phyloP scores from a whole-genome alignment of 1,140 invertebrate species.

The Aporrectodea caliginosa region DNA sequence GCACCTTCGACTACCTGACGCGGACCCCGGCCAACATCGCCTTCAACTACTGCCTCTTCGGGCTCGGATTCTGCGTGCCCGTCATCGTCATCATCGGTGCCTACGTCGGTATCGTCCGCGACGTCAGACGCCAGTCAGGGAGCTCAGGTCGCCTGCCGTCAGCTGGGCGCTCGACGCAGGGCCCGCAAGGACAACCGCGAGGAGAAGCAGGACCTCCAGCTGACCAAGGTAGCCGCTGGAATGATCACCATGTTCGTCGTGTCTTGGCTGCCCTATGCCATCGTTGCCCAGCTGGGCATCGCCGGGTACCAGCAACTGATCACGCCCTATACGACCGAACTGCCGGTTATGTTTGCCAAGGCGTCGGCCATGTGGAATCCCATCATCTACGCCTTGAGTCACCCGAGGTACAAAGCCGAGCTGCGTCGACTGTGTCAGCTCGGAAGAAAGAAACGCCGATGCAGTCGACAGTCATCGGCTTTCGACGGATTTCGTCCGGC shows the following conservation, averaged over 20 bases:
- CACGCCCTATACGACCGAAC: constrained; percentile 13
- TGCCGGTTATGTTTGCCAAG: constrained; percentile 36
- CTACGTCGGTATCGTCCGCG: constrained; percentile 68
- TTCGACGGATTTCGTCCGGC: too few relatives aligned
- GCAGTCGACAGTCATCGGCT: too few relatives aligned
- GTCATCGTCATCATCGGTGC: constrained; percentile 59
- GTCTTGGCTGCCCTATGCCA: constrained; percentile 73
- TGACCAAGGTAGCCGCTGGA: constrained; percentile 69
- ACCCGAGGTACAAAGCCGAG: constrained; percentile 31
- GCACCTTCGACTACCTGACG: constrained; percentile 34
- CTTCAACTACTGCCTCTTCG: constrained; percentile 28
- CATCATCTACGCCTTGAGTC: constrained; percentile 42
- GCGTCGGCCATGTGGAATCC: constrained; percentile 41
- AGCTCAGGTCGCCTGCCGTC: constrained; percentile 74
- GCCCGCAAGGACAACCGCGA: background rate
- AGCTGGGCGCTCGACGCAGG: constrained; percentile 35
- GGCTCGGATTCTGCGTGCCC: constrained; percentile 19
- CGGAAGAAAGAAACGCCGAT: too few relatives aligned
- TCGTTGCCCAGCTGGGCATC: constrained; percentile 67
- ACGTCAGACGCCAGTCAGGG: constrained; percentile 65
- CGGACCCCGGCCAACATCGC: constrained; percentile 17
- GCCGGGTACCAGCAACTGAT: constrained; percentile 58
- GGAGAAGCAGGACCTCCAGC: constrained; percentile 44
- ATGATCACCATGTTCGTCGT: constrained; percentile 72
- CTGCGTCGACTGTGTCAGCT: background rate